Conservation (phyloP, 2,888 invertebrate genomes). For the Pseudanteris insignis region DNA sequence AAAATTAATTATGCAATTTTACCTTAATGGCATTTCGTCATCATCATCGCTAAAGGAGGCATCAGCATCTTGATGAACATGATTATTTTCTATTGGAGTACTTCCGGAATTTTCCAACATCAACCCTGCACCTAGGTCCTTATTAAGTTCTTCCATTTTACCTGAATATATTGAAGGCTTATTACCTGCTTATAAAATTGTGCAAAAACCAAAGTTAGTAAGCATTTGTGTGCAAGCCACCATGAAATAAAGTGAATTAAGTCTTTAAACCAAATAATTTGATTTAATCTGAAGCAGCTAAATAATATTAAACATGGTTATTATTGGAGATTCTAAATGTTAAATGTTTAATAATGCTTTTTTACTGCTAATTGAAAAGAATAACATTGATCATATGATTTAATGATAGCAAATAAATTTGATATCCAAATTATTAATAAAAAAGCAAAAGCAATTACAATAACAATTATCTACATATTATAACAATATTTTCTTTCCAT, state of each 20-base stretch:
- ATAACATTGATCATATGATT: no score
- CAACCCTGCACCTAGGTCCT: slow-evolving; percentile 57
- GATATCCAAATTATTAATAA: no score
- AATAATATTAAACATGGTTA: no score
- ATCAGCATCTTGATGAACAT: slow-evolving; percentile 71
- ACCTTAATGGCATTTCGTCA: slow-evolving; percentile 71
- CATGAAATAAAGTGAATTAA: no score
- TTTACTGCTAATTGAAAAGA: no score
- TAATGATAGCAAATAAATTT: no score
- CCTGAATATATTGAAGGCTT: slow-evolving; percentile 64
- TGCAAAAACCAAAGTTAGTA: slow-evolving; percentile 60
- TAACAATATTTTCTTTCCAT: slow-evolving; percentile 21
- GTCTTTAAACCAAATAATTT: no score
- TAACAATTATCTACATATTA: slow-evolving; percentile 11
- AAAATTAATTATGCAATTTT: no score
- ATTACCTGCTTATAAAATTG: slow-evolving; percentile 60
- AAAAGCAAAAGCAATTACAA: slow-evolving; percentile 14
- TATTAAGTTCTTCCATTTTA: slow-evolving; percentile 64
- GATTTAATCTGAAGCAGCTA: no score
- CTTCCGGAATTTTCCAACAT: slow-evolving; percentile 55
- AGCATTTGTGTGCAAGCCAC: slow-evolving; percentile 53
- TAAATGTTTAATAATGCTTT: no score
- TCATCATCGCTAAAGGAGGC: slow-evolving; percentile 89
- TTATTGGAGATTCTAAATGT: no score
- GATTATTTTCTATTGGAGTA: slow-evolving; percentile 65